Conservation (phyloP, 2,113 vertebrate species). For the Sturnus vulgaris region DNA sequence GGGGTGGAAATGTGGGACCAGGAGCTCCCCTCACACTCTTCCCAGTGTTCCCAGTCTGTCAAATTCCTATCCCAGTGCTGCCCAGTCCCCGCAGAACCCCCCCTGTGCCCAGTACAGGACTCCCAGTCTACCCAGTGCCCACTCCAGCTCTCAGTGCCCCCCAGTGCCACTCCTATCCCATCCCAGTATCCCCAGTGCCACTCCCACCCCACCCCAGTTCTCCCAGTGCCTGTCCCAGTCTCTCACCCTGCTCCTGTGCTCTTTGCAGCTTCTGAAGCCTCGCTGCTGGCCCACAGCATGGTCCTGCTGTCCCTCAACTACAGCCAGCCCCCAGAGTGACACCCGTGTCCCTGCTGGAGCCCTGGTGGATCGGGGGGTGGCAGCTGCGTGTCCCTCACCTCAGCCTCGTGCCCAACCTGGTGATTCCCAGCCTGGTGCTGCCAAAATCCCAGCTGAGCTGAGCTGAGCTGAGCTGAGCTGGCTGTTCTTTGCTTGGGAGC, state of each 20-base stretch:
- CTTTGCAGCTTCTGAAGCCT: conserved; percentile 81
- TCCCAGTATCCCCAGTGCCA: not conserved
- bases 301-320: conserved; percentile 89
- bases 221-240: not conserved
- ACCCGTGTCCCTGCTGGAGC: no score
- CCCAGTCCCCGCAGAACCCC: not conserved
- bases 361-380: not conserved
- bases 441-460: accelerated
- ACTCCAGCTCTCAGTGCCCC: not conserved
- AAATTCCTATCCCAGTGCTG: not conserved
- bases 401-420: accelerated
- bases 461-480: not conserved
- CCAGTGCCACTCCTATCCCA: no score
- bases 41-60: not conserved
- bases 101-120: not conserved
- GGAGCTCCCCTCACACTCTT: not conserved
- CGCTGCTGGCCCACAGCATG: conserved; percentile 86
- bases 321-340: conserved; percentile 35
- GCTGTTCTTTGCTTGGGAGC: not conserved
- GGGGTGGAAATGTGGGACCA: not conserved
- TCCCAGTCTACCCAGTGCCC: not conserved
- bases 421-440: not conserved
- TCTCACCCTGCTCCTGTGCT: not conserved
- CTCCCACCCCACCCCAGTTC: not conserved
- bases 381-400: not conserved